Conservation (phyloP, 2,797 vertebrate species). For the Dallia pectoralis region DNA sequence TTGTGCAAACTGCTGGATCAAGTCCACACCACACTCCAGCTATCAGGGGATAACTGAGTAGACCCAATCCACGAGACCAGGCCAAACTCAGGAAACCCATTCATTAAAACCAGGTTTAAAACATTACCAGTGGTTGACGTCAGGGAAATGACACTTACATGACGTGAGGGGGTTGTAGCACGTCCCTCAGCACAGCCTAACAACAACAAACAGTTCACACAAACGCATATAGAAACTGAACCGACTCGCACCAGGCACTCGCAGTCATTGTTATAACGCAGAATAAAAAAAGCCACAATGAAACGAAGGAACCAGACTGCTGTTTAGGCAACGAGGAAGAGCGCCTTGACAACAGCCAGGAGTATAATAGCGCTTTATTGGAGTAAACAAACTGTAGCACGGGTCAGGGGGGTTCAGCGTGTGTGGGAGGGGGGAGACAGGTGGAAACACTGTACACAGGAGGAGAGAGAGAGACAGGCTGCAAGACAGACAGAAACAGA, state of each 20-base stretch:
- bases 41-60: constrained; percentile 26
- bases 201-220: constrained; percentile 8
- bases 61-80: constrained; percentile 9
- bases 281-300: not conserved
- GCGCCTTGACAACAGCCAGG: constrained; percentile 58
- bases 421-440: constrained; percentile 58
- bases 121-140: not conserved
- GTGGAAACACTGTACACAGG: constrained; percentile 64
- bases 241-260: not conserved
- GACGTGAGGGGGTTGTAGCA: not conserved
- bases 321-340: constrained; percentile 26
- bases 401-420: constrained; percentile 38
- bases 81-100: not conserved
- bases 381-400: constrained; percentile 60
- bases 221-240: constrained; percentile 17
- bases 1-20: constrained; percentile 46
- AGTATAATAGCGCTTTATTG: constrained; percentile 52
- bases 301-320: not conserved
- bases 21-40: constrained; percentile 37
- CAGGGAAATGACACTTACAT: not conserved
- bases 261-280: not conserved
- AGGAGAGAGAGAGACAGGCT: not conserved
- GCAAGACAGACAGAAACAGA: constrained; percentile 1
- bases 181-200: not conserved
- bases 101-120: not conserved